phyloP scores from a whole-genome alignment of 2,888 invertebrate species.

The Pardosa pseudoannulata region DNA sequence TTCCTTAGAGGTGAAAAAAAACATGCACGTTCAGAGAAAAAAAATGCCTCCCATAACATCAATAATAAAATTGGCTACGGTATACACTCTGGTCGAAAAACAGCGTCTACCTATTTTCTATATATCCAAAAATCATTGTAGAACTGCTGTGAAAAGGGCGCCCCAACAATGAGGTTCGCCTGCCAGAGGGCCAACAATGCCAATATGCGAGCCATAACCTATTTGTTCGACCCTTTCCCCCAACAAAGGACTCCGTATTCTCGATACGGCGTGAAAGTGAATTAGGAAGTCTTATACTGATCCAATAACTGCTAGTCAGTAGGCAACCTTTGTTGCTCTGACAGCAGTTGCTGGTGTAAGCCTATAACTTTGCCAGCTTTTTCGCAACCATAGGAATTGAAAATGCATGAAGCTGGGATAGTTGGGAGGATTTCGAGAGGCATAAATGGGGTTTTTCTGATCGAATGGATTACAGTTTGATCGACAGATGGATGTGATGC shows the following conservation, averaged over 20 bases:
- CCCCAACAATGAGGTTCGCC: slow-evolving; percentile 49
- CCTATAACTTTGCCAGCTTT: slow-evolving; percentile 58
- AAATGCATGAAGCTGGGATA: slow-evolving; percentile 31
- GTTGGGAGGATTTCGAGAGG: not conserved
- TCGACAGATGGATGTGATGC: slow-evolving; percentile 10
- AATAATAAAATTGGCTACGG: slow-evolving; percentile 61
- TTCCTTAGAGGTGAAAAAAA: not conserved
- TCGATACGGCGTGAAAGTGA: slow-evolving; percentile 67
- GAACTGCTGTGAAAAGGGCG: slow-evolving; percentile 10
- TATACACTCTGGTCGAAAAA: slow-evolving; percentile 44
- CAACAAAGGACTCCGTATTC: slow-evolving; percentile 48
- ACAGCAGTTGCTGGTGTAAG: slow-evolving; percentile 66
- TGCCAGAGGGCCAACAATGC: slow-evolving; percentile 68
- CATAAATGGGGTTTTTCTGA: not conserved
- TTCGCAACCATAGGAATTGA: slow-evolving; percentile 29
- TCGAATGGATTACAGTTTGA: not conserved
- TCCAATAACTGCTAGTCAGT: slow-evolving; percentile 49
- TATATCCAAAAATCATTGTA: slow-evolving; percentile 58
- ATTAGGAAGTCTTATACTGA: slow-evolving; percentile 62
- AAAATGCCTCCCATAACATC: slow-evolving; percentile 11
- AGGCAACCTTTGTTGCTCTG: slow-evolving; percentile 51
- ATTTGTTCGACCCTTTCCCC: slow-evolving; percentile 64
- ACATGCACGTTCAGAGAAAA: not conserved
- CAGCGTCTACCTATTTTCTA: slow-evolving; percentile 57
- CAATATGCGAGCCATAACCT: slow-evolving; percentile 70